phyloP scores from a whole-genome alignment of 2,797 vertebrate genomes.

The Heterohyrax brucei region DNA sequence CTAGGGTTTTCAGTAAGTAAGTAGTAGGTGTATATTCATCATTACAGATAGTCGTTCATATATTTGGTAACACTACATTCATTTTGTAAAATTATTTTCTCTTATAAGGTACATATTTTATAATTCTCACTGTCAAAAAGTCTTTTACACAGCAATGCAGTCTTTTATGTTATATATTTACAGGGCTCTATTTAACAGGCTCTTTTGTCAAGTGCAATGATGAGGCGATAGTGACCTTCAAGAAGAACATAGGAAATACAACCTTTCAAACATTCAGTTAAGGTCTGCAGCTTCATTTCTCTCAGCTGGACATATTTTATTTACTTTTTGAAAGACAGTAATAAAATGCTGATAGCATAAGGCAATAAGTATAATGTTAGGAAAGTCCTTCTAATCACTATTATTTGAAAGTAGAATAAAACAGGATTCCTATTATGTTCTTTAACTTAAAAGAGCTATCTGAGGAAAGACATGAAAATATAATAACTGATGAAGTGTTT shows the following conservation, averaged over 20 bases:
- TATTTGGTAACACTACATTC: constrained; percentile 80
- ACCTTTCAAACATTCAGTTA: constrained; percentile 48
- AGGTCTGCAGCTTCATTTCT: constrained; percentile 54
- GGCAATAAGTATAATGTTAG: constrained; percentile 68
- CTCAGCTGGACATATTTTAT: neutral
- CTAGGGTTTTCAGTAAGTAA: no score
- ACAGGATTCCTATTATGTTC: constrained; percentile 68
- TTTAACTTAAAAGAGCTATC: constrained; percentile 80
- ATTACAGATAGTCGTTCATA: constrained; percentile 80
- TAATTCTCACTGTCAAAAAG: constrained; percentile 82
- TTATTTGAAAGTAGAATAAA: constrained; percentile 61
- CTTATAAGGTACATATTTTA: constrained; percentile 71
- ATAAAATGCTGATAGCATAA: constrained; percentile 65
- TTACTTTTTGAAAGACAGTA: constrained; percentile 72
- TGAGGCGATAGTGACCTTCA: constrained; percentile 83
- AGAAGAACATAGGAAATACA: constrained; percentile 69
- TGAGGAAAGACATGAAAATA: constrained; percentile 77
- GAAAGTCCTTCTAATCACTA: constrained; percentile 73
- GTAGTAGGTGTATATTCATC: constrained; percentile 75
- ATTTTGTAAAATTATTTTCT: constrained; percentile 81
- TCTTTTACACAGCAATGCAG: constrained; percentile 81
- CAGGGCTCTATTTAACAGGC: constrained; percentile 84
- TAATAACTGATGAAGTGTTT: constrained; percentile 65
- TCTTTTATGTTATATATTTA: constrained; percentile 87
- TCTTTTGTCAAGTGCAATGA: constrained; percentile 82